Evolutionary conservation across 2,797 vertebrate species (phyloP).

Genomic region (Enteromius fasciolatus): DNA sequence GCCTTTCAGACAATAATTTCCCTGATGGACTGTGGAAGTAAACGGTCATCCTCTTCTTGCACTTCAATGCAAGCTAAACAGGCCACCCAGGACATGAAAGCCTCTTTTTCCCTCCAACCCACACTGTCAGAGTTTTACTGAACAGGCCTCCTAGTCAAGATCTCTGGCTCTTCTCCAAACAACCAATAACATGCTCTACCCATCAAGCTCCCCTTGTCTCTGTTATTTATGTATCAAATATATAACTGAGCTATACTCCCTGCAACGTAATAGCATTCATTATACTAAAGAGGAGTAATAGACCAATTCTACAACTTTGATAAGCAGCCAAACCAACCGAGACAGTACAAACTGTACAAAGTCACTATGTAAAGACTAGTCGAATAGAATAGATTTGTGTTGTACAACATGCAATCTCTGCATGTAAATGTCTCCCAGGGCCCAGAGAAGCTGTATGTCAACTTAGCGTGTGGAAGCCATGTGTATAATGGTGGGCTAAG

Average conservation of each 20-base stretch:
- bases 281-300: slow-evolving; percentile 32
- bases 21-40: slow-evolving; percentile 20
- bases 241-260: slow-evolving; percentile 38
- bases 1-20: slow-evolving; percentile 41
- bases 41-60: slow-evolving; percentile 15
- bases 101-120: slow-evolving; percentile 5
- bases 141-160: slow-evolving; percentile 25
- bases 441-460: slow-evolving; percentile 26
- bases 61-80: slow-evolving; percentile 36
- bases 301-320: slow-evolving; percentile 13
- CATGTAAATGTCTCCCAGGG: slow-evolving; percentile 5
- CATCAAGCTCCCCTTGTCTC: slow-evolving; percentile 20
- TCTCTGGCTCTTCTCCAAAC: slow-evolving; percentile 37
- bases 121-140: slow-evolving; percentile 27
- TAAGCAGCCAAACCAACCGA: slow-evolving; percentile 36
- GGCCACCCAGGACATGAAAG: slow-evolving; percentile 51
- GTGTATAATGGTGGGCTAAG: neutral
- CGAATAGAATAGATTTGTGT: slow-evolving; percentile 1
- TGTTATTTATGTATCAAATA: slow-evolving; percentile 40
- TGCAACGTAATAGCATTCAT: slow-evolving; percentile 36
- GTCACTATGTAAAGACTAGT: neutral
- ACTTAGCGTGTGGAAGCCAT: neutral
- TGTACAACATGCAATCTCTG: neutral
- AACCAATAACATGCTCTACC: slow-evolving; percentile 36
- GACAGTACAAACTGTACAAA: slow-evolving; percentile 9